Conservation (phyloP, 2,797 vertebrate genomes). For the Gallinago solitaria region DNA sequence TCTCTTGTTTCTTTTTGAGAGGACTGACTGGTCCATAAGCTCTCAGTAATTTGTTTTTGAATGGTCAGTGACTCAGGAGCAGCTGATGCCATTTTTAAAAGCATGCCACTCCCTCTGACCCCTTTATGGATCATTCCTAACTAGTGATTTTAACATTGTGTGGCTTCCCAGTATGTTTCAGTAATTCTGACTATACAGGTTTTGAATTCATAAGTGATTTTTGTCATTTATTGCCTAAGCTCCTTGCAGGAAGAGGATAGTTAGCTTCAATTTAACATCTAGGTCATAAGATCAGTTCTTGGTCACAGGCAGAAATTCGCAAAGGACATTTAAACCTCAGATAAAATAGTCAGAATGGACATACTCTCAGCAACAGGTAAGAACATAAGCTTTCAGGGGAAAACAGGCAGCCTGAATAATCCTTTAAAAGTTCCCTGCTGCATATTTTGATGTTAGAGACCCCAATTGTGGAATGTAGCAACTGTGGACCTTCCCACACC, state of each 20-base stretch:
- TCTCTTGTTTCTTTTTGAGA: neutral
- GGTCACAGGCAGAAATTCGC: neutral
- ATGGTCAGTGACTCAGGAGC: constrained; percentile 45
- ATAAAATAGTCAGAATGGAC: neutral
- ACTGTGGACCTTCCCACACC: neutral
- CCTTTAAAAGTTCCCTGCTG: neutral
- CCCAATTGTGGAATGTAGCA: neutral
- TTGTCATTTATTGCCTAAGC: neutral
- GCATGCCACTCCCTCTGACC: constrained; percentile 36
- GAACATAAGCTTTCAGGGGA: neutral
- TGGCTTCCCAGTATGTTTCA: neutral
- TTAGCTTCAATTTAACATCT: neutral
- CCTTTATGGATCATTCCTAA: constrained; percentile 46
- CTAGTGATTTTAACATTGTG: neutral
- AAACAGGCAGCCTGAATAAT: neutral
- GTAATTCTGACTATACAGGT: constrained; percentile 12
- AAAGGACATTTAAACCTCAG: neutral
- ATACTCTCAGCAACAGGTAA: neutral
- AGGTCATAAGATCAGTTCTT: neutral
- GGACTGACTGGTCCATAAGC: neutral
- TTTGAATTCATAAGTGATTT: constrained; percentile 26
- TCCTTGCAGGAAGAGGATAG: neutral
- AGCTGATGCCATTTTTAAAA: constrained; percentile 47
- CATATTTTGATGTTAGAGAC: neutral
- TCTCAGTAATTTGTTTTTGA: constrained; percentile 23